phyloP scores from a whole-genome alignment of 2,888 invertebrate species.

The Anagyrus pseudococci region DNA sequence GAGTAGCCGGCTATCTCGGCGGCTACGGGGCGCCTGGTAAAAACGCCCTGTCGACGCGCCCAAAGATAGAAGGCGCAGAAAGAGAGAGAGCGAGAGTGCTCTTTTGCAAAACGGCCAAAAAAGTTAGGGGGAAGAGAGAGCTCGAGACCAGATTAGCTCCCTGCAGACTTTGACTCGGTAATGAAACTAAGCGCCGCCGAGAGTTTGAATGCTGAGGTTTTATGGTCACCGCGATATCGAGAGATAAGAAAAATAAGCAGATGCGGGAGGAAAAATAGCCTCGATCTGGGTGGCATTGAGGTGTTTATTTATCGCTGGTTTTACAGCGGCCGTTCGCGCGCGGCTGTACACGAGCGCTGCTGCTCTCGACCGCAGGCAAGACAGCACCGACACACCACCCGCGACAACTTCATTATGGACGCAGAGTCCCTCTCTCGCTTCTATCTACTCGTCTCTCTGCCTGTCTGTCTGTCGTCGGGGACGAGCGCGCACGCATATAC shows the following conservation, averaged over 20 bases:
- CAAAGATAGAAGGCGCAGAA: constrained; percentile 35
- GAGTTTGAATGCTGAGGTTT: neutral
- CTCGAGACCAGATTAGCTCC: constrained; percentile 4
- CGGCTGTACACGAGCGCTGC: neutral
- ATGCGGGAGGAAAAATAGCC: constrained; percentile 8
- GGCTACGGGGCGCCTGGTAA: constrained; percentile 1
- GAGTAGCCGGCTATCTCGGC: constrained; percentile 4
- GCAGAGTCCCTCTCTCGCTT: constrained; percentile 20
- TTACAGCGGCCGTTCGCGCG: constrained; percentile 33
- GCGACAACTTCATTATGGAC: constrained; percentile 50
- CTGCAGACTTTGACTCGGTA: neutral
- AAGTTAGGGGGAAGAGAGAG: constrained; percentile 14
- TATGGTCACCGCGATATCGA: neutral
- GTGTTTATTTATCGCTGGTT: constrained; percentile 46
- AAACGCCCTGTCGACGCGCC: constrained; percentile 11
- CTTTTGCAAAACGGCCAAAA: constrained; percentile 11
- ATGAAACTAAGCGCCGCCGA: neutral
- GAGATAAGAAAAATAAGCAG: constrained; percentile 4
- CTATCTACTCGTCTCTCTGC: no score
- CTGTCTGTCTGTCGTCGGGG: constrained; percentile 12
- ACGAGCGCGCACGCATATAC: neutral
- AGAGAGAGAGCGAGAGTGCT: neutral
- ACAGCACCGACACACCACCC: no score
- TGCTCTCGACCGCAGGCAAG: constrained; percentile 46
- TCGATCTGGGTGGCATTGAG: neutral